Percentiles rank a stretch among this genome's conserved stretches.
Evolutionary conservation across 2,113 vertebrate genomes (phyloP).

Genomic region (Forbesichthys papilliferus): DNA sequence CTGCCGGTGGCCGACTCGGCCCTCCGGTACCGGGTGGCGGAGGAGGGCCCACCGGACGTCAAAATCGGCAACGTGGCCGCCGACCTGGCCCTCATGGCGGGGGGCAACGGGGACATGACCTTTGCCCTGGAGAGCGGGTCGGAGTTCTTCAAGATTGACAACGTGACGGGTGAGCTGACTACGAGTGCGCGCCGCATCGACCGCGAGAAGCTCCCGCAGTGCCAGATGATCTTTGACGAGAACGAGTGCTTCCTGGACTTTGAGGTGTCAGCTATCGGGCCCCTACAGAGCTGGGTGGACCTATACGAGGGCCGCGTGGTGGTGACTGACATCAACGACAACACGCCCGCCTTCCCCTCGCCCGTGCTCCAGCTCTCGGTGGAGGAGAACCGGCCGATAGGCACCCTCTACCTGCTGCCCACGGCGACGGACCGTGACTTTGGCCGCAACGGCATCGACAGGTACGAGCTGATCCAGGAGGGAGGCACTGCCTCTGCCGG

Average conservation of each 20-base stretch:
- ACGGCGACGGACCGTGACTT: constrained; percentile 95
- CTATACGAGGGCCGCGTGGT: constrained; percentile 94
- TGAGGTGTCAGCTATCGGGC: constrained; percentile 96
- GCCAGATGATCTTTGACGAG: constrained; percentile 98
- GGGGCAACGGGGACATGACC: constrained; percentile 90
- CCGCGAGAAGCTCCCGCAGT: constrained; percentile 94
- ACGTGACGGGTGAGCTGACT: constrained; percentile 94
- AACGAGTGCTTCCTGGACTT: constrained; percentile 98
- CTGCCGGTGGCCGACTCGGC: constrained; percentile 85
- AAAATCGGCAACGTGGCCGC: constrained; percentile 93
- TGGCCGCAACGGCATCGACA: constrained; percentile 92
- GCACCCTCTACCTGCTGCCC: constrained; percentile 94
- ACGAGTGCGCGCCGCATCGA: constrained; percentile 90
- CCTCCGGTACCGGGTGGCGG: constrained; percentile 90
- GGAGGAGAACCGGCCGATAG: constrained; percentile 95
- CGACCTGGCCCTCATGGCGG: constrained; percentile 81
- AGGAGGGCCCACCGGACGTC: constrained; percentile 92
- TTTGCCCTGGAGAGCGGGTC: constrained; percentile 96
- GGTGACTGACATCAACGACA: constrained; percentile 96
- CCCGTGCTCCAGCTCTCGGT: constrained; percentile 94
- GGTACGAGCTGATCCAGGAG: constrained; percentile 92
- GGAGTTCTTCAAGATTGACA: constrained; percentile 96
- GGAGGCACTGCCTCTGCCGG: constrained; percentile 60
- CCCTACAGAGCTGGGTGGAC: constrained; percentile 96
- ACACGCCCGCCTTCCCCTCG: constrained; percentile 95